phyloP scores from a whole-genome alignment of 2,113 vertebrate genomes.

The Trematomus loennbergii region DNA sequence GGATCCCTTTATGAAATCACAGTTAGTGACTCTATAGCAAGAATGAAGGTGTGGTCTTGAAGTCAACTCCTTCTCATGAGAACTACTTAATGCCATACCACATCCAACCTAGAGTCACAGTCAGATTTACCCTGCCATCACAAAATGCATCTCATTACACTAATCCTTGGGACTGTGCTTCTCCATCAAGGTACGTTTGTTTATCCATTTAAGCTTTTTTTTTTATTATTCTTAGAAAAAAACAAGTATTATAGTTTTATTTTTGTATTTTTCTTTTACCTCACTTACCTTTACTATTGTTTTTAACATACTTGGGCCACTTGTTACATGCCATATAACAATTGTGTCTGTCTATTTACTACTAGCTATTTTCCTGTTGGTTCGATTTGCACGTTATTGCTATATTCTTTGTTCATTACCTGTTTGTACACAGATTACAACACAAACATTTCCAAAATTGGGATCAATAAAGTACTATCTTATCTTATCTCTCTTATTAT shows the following conservation, averaged over 20 bases:
- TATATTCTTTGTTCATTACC: no score
- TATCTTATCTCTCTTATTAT: neutral
- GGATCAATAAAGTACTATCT: no score
- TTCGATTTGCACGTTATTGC: no score
- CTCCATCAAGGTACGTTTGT: conserved; percentile 59
- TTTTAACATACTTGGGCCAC: neutral
- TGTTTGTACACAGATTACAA: neutral
- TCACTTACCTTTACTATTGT: neutral
- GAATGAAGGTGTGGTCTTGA: conserved; percentile 29
- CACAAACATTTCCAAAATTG: no score
- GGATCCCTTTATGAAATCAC: no score
- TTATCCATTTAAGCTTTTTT: neutral
- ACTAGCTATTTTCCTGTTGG: neutral
- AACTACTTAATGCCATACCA: neutral
- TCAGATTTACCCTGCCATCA: neutral
- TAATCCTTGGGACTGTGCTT: conserved; percentile 54
- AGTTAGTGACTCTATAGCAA: no score
- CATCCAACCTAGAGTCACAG: neutral
- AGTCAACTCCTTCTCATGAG: neutral
- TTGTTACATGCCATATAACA: neutral
- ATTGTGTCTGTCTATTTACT: neutral
- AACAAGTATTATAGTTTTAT: neutral
- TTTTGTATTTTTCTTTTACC: no score
- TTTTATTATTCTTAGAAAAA: neutral
- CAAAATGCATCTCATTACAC: conserved; percentile 55